phyloP scores from a whole-genome alignment of 2,888 invertebrate genomes.

The Hypena proboscidalis region DNA sequence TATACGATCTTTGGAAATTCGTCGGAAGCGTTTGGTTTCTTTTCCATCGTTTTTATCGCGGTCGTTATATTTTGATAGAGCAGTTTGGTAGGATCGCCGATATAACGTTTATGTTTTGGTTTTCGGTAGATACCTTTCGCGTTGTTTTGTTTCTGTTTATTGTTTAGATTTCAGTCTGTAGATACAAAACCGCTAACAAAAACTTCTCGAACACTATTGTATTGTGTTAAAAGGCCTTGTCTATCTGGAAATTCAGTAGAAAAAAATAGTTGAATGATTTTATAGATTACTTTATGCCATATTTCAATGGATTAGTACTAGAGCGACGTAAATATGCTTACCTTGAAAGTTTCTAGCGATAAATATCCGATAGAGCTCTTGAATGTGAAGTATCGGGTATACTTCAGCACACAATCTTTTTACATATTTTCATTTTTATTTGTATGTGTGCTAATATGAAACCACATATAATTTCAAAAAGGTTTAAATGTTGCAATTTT shows the following conservation, averaged over 20 bases:
- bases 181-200: not conserved
- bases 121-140: slow-evolving; percentile 61
- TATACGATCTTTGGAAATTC: slow-evolving; percentile 82
- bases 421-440: too few species aligned
- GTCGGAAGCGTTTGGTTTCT: slow-evolving; percentile 81
- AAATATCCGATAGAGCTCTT: slow-evolving; percentile 58
- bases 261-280: too few species aligned
- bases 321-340: slow-evolving; percentile 61
- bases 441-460: too few species aligned
- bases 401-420: slow-evolving; percentile 32
- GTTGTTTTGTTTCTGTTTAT: slow-evolving; percentile 56
- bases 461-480: too few species aligned
- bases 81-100: slow-evolving; percentile 77
- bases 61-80: slow-evolving; percentile 85
- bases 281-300: slow-evolving; percentile 17
- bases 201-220: too few species aligned
- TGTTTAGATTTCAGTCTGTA: slow-evolving; percentile 31
- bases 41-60: slow-evolving; percentile 82
- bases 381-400: slow-evolving; percentile 66
- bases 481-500: too few species aligned
- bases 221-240: too few species aligned
- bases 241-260: too few species aligned
- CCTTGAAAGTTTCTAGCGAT: slow-evolving; percentile 71
- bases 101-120: slow-evolving; percentile 84
- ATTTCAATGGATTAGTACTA: slow-evolving; percentile 43